Evolutionary conservation across 2,113 vertebrate genomes (phyloP).

Genomic region (Antidorcas marsupialis): DNA sequence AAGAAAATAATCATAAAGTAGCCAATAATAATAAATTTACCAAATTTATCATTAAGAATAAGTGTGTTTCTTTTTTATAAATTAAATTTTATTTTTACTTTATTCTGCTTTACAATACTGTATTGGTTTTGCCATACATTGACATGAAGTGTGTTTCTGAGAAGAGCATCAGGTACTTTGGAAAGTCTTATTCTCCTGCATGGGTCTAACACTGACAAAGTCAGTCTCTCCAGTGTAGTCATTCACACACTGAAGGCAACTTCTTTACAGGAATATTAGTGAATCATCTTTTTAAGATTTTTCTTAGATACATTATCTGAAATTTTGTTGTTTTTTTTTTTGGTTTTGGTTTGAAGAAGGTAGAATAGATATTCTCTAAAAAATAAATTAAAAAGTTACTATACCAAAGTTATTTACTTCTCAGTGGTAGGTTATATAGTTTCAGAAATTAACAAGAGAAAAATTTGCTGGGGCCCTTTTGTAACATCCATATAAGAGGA

Average conservation of each 20-base stretch:
- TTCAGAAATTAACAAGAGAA: slow-evolving; percentile 31
- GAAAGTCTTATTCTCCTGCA: neutral
- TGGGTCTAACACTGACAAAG: neutral
- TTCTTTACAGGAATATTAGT: neutral
- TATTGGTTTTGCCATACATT: too few species aligned
- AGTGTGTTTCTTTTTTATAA: neutral
- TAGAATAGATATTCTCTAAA: neutral
- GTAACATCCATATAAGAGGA: neutral
- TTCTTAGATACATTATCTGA: neutral
- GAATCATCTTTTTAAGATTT: neutral
- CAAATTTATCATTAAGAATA: neutral
- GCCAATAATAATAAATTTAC: neutral
- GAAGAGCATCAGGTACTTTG: neutral
- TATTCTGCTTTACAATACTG: too few species aligned
- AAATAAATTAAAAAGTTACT: neutral
- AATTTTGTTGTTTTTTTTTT: neutral
- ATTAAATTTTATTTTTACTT: too few species aligned
- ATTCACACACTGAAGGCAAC: neutral
- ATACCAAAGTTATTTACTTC: neutral
- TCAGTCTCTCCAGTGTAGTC: neutral
- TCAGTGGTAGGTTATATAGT: neutral
- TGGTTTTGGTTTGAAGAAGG: neutral
- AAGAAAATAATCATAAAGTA: neutral
- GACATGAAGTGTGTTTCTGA: neutral
- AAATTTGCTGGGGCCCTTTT: neutral